A percentile compares a stretch with the other conserved stretches of the same genome.
phyloP scores from a whole-genome alignment of 2,113 vertebrate genomes.

The Empidonax alnorum region DNA sequence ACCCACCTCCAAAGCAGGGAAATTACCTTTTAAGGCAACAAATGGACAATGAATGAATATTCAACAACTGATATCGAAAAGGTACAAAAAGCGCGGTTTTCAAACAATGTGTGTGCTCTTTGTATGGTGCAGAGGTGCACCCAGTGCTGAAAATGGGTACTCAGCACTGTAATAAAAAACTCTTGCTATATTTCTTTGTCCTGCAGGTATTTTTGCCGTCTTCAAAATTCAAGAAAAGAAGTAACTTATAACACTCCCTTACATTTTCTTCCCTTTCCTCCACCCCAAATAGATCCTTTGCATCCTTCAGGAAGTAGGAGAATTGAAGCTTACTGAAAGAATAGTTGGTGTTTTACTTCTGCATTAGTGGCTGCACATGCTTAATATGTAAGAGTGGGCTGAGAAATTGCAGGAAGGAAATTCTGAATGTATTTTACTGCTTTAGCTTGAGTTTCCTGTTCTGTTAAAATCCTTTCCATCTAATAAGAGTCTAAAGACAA shows the following conservation, averaged over 20 bases:
- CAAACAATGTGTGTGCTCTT: no score
- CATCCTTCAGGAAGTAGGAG: background rate
- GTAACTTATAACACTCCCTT: background rate
- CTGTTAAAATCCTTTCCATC: background rate
- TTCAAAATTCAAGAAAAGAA: no score
- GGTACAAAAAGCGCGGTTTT: no score
- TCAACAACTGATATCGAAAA: no score
- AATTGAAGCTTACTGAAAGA: background rate
- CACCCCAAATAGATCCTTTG: fast-evolving
- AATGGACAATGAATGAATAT: no score
- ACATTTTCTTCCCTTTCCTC: background rate
- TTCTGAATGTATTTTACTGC: background rate
- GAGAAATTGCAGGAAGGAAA: background rate
- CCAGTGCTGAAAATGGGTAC: no score
- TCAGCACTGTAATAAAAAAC: no score
- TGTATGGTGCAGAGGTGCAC: no score
- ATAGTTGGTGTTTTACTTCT: background rate
- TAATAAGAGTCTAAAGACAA: background rate
- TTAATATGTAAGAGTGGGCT: background rate
- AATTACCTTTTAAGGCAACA: no score
- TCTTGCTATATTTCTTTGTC: no score
- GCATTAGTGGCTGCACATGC: background rate
- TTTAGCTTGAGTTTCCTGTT: background rate
- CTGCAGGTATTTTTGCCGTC: no score
- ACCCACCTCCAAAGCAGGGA: no score